These are phyloP conservation scores for Cardiocondyla obscurior DNA, from an alignment of 1,140 invertebrate species.

Conservation along the genomic window DNA sequence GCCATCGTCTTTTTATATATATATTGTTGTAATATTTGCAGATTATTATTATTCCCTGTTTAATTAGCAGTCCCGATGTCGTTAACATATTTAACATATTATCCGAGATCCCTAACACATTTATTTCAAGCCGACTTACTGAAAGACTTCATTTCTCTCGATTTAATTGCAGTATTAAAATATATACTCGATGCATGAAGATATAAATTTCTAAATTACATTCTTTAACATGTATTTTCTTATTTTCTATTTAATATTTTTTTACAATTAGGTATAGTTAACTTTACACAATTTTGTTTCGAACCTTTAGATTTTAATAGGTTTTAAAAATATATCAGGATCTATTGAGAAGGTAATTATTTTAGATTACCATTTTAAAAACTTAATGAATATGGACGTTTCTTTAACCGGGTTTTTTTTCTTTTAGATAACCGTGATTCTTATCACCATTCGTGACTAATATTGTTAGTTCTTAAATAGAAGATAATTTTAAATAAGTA, in stretches of 20 bases:
- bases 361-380: not conserved
- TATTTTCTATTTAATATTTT: not conserved
- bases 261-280: too few species aligned
- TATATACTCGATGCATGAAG: not conserved
- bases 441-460: slow-evolving; percentile 1
- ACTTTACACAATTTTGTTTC: not conserved
- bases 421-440: not conserved
- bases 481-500: not conserved
- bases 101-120: not conserved
- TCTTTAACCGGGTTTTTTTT: too few species aligned
- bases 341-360: not conserved
- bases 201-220: not conserved
- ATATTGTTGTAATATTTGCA: not conserved
- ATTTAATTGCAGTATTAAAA: not conserved
- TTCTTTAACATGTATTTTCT: not conserved
- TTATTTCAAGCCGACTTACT: not conserved
- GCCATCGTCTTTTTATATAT: not conserved
- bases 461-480: not conserved
- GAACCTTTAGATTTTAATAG: not conserved
- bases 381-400: not conserved
- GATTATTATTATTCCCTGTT: not conserved
- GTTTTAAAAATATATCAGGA: not conserved
- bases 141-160: not conserved
- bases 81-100: not conserved
- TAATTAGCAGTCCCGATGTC: not conserved